Evolutionary conservation across 2,113 vertebrate genomes (phyloP).

Genomic region (Romanogobio albipinnatus): DNA sequence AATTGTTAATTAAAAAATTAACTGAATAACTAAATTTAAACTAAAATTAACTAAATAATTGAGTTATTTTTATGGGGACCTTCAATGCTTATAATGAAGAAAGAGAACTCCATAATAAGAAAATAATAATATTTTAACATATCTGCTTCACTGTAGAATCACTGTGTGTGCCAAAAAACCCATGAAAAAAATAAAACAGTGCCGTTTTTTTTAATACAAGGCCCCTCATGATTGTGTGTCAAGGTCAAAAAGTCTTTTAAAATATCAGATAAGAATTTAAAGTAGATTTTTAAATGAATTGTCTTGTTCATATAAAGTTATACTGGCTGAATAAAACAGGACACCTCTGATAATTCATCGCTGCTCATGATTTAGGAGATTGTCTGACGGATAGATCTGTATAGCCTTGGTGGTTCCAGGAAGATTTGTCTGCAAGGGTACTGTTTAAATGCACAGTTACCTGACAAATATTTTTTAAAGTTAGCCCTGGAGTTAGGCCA

Average conservation of each 20-base stretch:
- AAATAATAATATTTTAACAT: background rate
- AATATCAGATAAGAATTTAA: background rate
- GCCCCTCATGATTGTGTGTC: background rate
- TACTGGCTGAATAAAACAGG: background rate
- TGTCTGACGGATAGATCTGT: too few relatives aligned
- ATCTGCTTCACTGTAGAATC: background rate
- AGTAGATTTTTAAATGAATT: background rate
- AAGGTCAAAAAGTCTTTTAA: background rate
- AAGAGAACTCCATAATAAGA: too few relatives aligned
- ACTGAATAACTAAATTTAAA: too few relatives aligned
- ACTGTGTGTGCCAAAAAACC: background rate
- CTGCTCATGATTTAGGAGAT: background rate
- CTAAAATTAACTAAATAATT: background rate
- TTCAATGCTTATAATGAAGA: too few relatives aligned
- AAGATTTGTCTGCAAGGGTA: too few relatives aligned
- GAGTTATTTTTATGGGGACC: too few relatives aligned
- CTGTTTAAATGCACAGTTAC: too few relatives aligned
- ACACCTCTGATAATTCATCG: background rate
- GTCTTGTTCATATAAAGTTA: background rate
- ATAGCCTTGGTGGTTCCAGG: too few relatives aligned
- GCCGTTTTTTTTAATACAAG: background rate
- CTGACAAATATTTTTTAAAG: too few relatives aligned
- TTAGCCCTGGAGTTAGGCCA: too few relatives aligned
- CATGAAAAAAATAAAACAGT: background rate
- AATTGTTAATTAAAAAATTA: background rate